Conservation (phyloP, 2,113 vertebrate species). For the Empidonax alnorum region DNA sequence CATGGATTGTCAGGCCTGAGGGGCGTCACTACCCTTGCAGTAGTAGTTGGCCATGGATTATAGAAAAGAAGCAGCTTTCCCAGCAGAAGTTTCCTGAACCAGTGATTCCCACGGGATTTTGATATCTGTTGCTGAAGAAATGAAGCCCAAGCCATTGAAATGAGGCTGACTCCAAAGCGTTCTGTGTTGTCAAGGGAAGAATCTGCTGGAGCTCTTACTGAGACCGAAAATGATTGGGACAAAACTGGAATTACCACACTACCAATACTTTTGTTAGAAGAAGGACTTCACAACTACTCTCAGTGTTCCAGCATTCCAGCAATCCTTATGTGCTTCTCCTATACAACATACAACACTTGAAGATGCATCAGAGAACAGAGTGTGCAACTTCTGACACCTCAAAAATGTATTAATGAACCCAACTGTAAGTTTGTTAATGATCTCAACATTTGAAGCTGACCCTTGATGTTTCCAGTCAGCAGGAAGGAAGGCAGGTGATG, state of each 20-base stretch:
- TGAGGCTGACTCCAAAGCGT: not conserved
- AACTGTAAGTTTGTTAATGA: not conserved
- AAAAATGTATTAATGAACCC: not conserved
- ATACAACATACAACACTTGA: not conserved
- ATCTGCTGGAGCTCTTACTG: not conserved
- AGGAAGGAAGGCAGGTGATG: not conserved
- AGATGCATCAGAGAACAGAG: not conserved
- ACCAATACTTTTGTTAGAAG: accelerated
- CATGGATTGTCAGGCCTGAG: not conserved
- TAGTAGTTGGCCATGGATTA: not conserved
- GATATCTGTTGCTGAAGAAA: not conserved
- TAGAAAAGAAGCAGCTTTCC: not conserved
- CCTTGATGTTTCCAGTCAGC: not conserved
- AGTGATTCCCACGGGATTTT: not conserved
- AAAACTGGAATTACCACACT: not conserved
- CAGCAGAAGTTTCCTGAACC: not conserved
- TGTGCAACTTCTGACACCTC: not conserved
- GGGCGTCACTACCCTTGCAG: not conserved
- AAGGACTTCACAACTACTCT: not conserved
- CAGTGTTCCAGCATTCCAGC: not conserved
- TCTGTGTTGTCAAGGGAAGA: not conserved
- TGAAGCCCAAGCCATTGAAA: not conserved
- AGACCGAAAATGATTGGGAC: not conserved
- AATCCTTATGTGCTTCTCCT: not conserved
- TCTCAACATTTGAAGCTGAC: not conserved